Evolutionary conservation across 2,888 invertebrate species (phyloP).

Genomic region (Cylloceria caligata): DNA sequence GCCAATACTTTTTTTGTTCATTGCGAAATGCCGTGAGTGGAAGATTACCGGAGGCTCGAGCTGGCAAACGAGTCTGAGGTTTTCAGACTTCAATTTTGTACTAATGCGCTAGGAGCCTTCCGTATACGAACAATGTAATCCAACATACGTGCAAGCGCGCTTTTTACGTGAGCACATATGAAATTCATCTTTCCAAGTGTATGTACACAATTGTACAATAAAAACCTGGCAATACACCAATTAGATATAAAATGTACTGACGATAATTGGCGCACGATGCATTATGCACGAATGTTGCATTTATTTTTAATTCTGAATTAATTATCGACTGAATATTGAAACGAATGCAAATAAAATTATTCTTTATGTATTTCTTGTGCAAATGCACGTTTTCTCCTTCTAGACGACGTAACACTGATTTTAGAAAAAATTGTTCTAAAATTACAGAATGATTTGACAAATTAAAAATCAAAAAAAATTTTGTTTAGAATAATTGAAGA

Average conservation of each 20-base stretch:
- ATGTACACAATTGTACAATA: conserved; percentile 13
- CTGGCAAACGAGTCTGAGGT: conserved; percentile 11
- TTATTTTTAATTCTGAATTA: not conserved
- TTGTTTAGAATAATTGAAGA: too few species aligned
- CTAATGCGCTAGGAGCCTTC: conserved; percentile 14
- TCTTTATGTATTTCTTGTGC: too few species aligned
- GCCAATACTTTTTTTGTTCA: conserved; percentile 8
- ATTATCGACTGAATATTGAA: not conserved
- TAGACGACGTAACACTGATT: too few species aligned
- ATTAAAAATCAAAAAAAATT: too few species aligned
- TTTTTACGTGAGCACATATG: not conserved
- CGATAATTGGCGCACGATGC: conserved; percentile 27
- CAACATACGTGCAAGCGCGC: not conserved
- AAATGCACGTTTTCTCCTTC: not conserved
- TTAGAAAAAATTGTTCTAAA: too few species aligned
- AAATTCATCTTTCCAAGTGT: not conserved
- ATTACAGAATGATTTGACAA: too few species aligned
- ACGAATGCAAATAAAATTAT: too few species aligned
- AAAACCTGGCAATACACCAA: conserved; percentile 14
- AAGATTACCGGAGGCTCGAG: conserved; percentile 54
- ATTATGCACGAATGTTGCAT: not conserved
- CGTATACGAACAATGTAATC: conserved; percentile 32
- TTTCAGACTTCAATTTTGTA: conserved; percentile 38
- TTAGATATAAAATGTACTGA: conserved; percentile 4
- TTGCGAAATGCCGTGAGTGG: conserved; percentile 39